These are phyloP conservation scores for Pipistrellus kuhlii DNA, from an alignment of 2,797 vertebrate species.

Conservation along the genomic window DNA sequence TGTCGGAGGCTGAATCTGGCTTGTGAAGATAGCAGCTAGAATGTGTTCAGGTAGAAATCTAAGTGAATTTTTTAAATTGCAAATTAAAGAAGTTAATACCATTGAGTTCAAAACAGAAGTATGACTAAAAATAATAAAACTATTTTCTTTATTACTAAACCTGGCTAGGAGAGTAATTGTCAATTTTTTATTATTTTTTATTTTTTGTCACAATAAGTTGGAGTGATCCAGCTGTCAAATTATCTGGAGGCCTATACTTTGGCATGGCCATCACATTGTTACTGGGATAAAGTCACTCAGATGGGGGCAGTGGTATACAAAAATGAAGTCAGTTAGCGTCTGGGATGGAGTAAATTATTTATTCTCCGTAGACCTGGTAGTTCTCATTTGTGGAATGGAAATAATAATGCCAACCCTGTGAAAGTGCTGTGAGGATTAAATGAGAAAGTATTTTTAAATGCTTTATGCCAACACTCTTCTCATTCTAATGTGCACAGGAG, in stretches of 20 bases:
- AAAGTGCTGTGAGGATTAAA: neutral
- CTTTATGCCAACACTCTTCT: neutral
- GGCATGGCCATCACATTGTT: neutral
- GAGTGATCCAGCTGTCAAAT: neutral
- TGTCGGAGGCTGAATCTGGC: conserved; percentile 7
- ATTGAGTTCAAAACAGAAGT: conserved; percentile 44
- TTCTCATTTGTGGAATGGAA: neutral
- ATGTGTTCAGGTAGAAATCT: neutral
- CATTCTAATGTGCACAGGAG: neutral
- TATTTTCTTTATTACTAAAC: conserved; percentile 29
- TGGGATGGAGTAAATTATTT: neutral
- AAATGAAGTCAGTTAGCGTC: neutral
- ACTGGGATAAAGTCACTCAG: neutral
- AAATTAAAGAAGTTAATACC: neutral
- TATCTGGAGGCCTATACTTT: neutral
- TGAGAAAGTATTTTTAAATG: neutral
- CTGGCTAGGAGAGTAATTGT: neutral
- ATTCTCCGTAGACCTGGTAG: neutral
- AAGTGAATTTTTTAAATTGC: neutral
- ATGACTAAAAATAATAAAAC: conserved; percentile 36
- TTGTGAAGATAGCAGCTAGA: conserved; percentile 3
- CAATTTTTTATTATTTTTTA: neutral
- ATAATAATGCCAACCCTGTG: neutral
- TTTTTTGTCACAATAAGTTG: neutral
- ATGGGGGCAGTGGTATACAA: neutral